phyloP scores from a whole-genome alignment of 1,140 invertebrate genomes.

The Sarcophaga peregrina region DNA sequence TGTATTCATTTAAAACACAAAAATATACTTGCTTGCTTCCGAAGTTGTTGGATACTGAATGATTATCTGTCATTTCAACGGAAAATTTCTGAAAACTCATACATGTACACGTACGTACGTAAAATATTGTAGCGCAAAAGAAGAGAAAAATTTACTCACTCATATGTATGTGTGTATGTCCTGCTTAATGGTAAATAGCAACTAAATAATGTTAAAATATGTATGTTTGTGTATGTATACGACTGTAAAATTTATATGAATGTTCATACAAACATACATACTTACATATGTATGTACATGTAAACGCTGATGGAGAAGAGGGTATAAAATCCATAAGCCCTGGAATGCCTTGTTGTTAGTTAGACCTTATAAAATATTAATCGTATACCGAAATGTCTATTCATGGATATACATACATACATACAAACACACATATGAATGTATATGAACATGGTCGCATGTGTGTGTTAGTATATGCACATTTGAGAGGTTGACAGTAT shows the following conservation, averaged over 20 bases:
- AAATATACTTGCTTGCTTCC: constrained; percentile 1
- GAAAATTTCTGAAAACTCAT: no score
- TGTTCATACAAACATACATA: not conserved
- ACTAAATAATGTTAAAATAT: not conserved
- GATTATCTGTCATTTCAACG: not conserved
- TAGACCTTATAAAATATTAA: not conserved
- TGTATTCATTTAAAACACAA: not conserved
- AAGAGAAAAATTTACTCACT: not conserved
- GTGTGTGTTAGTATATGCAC: not conserved
- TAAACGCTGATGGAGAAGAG: not conserved
- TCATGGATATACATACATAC: not conserved
- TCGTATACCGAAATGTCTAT: constrained; percentile 16
- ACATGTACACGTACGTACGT: no score
- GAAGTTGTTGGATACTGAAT: not conserved
- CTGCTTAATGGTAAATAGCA: not conserved
- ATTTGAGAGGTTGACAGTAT: no score
- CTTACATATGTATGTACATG: no score
- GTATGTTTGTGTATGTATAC: not conserved
- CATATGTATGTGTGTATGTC: no score
- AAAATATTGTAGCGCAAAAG: not conserved
- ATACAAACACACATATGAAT: not conserved
- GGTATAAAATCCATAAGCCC: not conserved
- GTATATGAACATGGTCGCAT: not conserved
- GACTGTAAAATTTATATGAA: not conserved
- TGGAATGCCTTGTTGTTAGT: not conserved